Base-by-base conservation (phyloP, 2,113 vertebrate species). In the Carettochelys insculpta region DNA sequence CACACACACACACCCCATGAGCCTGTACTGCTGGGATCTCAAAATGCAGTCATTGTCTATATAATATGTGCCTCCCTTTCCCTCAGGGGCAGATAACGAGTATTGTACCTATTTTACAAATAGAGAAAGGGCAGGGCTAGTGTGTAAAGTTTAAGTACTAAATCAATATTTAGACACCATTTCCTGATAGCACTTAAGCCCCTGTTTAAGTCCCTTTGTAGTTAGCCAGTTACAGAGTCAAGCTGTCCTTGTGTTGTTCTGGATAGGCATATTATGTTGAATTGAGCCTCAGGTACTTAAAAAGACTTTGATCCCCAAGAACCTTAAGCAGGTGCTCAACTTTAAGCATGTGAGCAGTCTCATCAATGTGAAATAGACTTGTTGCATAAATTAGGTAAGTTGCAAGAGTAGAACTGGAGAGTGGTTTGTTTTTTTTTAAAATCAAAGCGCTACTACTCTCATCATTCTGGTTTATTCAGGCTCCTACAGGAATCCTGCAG, bases 391-490 rank as follows among this genome's bases (percentile, higher is more conserved):
- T 43, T 14, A 41, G 25, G 31, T 50, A 16, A 24, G 13, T 3
- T 2, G 47, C 71, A 38, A 61, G 31, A 1, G 0, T 31, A 1
- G 13, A 3, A 48, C 2, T 75, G 52, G 43, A 81, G 12, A 2
- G 1, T 7, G 0, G 45, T 0, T 4, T 7, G 7, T 1, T 19
- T 24, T 19, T 1, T 24, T 17, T 19, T n/a, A n/a, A n/a, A n/a
- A n/a, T n/a, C n/a, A 0, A 29, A 24, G 29, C 0, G 5, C 6
- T 3, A 31, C 25, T 8, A 2, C 31, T 27, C 9, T 1, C 1
- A 17, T 75, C 13, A 41, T 43, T 14, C 1, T 25, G 48, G 19
- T 13, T 61, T 61, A 14, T 61, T 5, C 3, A 61, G 17, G 31
- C n/a, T 13, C 19, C 6, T 17, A 1, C 11, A 1, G 51, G 38